phyloP scores from a whole-genome alignment of 2,888 invertebrate species.

The Drosophila tripunctata region DNA sequence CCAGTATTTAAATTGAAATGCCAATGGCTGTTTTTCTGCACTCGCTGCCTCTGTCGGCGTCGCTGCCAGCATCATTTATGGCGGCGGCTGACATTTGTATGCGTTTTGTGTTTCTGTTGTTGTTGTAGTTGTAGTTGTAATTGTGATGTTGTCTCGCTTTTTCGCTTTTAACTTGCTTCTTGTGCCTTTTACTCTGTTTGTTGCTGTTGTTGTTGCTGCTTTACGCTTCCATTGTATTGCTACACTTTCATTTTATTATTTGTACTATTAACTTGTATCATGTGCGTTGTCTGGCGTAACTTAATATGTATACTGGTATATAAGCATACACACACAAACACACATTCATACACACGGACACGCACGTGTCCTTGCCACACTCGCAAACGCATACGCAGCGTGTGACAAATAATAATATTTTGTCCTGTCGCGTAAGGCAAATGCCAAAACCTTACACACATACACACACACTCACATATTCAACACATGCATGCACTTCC shows the following conservation, averaged over 20 bases:
- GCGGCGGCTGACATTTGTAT: slow-evolving; percentile 64
- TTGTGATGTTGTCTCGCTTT: slow-evolving; percentile 14
- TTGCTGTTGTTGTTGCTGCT: slow-evolving; percentile 25
- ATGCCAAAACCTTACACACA: slow-evolving; percentile 16
- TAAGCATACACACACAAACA: slow-evolving; percentile 11
- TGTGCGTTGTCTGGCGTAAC: slow-evolving; percentile 45
- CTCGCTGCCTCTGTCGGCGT: slow-evolving; percentile 13
- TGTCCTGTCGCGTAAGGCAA: slow-evolving; percentile 37
- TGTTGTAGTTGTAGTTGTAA: slow-evolving; percentile 1
- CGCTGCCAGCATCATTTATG: slow-evolving; percentile 35
- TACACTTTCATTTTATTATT: slow-evolving; percentile 53
- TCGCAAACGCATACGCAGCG: slow-evolving; percentile 8
- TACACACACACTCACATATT: slow-evolving; percentile 1
- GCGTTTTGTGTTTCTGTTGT: slow-evolving; percentile 34
- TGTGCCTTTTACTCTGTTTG: slow-evolving; percentile 19
- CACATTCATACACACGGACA: slow-evolving; percentile 14
- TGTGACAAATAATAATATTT: slow-evolving; percentile 56
- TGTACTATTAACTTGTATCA: slow-evolving; percentile 45
- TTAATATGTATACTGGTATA: slow-evolving; percentile 46
- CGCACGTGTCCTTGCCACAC: slow-evolving; percentile 23
- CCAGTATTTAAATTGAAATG: slow-evolving; percentile 50
- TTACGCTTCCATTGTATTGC: slow-evolving; percentile 35
- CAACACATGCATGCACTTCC: neutral
- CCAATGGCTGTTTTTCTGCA: slow-evolving; percentile 40
- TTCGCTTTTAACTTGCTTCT: slow-evolving; percentile 33